Evolutionary conservation across 2,888 invertebrate species (phyloP).

Genomic region (Thalpophila matura): DNA sequence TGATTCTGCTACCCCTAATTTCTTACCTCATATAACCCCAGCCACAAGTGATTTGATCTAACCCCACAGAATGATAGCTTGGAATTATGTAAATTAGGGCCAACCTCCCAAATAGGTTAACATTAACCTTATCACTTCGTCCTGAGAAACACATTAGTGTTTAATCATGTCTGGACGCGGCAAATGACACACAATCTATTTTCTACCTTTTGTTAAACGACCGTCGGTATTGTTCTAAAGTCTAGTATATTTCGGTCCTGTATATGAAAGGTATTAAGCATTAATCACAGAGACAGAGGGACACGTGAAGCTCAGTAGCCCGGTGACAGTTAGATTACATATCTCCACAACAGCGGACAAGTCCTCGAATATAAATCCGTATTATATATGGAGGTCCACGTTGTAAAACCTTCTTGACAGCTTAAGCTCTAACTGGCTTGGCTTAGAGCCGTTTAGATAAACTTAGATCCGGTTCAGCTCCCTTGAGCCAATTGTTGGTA

Average conservation of each 20-base stretch:
- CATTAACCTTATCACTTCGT: constrained; percentile 19
- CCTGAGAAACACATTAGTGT: constrained; percentile 11
- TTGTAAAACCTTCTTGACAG: constrained; percentile 48
- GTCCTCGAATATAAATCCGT: constrained; percentile 42
- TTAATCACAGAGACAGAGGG: constrained; percentile 43
- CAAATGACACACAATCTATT: too few species aligned
- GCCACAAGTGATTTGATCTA: constrained; percentile 32
- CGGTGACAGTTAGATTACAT: constrained; percentile 50
- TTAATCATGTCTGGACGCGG: constrained; percentile 8
- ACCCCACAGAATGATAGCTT: constrained; percentile 25
- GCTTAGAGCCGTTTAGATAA: constrained; percentile 44
- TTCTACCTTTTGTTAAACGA: not conserved
- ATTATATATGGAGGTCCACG: constrained; percentile 34
- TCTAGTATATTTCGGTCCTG: constrained; percentile 19
- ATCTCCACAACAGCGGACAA: constrained; percentile 33
- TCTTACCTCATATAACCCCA: constrained; percentile 20
- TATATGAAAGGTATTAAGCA: constrained; percentile 45
- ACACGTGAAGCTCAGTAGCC: constrained; percentile 23
- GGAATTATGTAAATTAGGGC: constrained; percentile 38
- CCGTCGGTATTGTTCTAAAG: constrained; percentile 26
- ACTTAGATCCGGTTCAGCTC: constrained; percentile 34
- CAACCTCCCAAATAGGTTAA: constrained; percentile 24
- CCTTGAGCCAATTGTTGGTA: constrained; percentile 28
- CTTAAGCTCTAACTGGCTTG: constrained; percentile 38
- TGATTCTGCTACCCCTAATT: constrained; percentile 26